Base-by-base conservation (phyloP, 2,113 vertebrate genomes). In the Pseudolaguvia tuberculata region DNA sequence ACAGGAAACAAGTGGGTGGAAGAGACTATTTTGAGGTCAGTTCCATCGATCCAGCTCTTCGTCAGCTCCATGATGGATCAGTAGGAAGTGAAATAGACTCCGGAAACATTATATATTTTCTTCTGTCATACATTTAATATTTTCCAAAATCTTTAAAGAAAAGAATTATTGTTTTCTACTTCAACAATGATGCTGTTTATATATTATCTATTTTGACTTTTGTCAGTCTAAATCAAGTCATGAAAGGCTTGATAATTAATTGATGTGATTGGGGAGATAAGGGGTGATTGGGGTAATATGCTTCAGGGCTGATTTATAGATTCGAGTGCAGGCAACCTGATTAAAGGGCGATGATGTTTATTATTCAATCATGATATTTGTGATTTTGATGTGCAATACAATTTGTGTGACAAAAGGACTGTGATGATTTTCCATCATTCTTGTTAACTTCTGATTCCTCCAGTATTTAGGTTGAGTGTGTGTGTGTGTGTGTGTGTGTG, bases 1-100 rank as follows among this genome's bases (percentile, higher is more conserved):
- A 72, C 73, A 80, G 78, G 78, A 79, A 80, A 67, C 75, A 61
- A 58, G 76, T 73, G 76, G 72, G 75, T 61, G 62, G 79, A 67
- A 31, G 25, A 18, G 67, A 69, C 35, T 35, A 53, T 50, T 62
- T 31, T 77, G 61, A 72, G 76, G 67, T 81, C 79, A 78, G 72
- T 52, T 71, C 61, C 25, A 67, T 74, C 66, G 9, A 25, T 78
- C 48, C 39, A 71, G 59, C 47, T 75, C 52, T 50, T 58, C 55
- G 50, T 67, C 53, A 45, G 50, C 25, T 47, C n/a, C 23, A 35
- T 72, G 67, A 78, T 62, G 67, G 68, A 71, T 75, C 27, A 25
- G 67, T 35, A 23, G 7, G 12, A 21, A 63, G 31, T 23, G n/a
- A 57, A 31, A 27, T 59, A 45, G 23, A 53, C 17, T 29, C 31